These are phyloP conservation scores for Apoda limacodes DNA, from an alignment of 2,888 invertebrate species.

Conservation along the genomic window DNA sequence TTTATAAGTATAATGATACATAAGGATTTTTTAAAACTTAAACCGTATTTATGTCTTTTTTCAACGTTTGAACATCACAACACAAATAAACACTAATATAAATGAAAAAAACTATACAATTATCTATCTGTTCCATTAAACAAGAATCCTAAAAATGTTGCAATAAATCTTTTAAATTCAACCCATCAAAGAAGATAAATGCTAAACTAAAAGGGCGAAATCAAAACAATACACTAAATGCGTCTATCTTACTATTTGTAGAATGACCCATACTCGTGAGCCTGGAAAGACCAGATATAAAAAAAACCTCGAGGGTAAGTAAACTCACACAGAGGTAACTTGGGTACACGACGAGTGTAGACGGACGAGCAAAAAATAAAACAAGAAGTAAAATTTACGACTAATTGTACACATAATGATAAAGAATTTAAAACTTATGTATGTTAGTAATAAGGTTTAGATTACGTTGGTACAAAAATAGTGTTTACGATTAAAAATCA, in stretches of 20 bases:
- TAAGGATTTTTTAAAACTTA: no score
- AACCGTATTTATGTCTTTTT: no score
- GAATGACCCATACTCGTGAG: constrained; percentile 30
- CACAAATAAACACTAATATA: no score
- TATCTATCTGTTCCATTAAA: no score
- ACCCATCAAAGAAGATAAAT: no score
- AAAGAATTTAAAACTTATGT: constrained; percentile 16
- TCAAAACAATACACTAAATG: constrained; percentile 27
- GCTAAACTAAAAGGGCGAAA: no score
- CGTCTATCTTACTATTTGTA: constrained; percentile 30
- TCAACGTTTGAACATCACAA: no score
- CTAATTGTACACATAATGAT: constrained; percentile 24
- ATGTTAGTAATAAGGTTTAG: constrained; percentile 1
- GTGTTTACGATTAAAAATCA: constrained; percentile 31
- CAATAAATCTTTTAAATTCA: no score
- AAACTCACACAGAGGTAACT: constrained; percentile 16
- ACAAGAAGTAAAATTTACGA: constrained; percentile 29
- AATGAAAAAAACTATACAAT: no score
- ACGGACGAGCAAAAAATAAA: constrained; percentile 28
- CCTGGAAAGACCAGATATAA: constrained; percentile 22
- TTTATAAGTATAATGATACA: no score
- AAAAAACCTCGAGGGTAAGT: constrained; percentile 19
- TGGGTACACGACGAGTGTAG: constrained; percentile 8
- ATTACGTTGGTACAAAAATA: constrained; percentile 5
- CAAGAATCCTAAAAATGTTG: no score